Percentiles rank a stretch among this genome's conserved stretches.
These are phyloP conservation scores for Stictonetta naevosa DNA, from an alignment of 2,113 vertebrate species.

Conservation along the genomic window DNA sequence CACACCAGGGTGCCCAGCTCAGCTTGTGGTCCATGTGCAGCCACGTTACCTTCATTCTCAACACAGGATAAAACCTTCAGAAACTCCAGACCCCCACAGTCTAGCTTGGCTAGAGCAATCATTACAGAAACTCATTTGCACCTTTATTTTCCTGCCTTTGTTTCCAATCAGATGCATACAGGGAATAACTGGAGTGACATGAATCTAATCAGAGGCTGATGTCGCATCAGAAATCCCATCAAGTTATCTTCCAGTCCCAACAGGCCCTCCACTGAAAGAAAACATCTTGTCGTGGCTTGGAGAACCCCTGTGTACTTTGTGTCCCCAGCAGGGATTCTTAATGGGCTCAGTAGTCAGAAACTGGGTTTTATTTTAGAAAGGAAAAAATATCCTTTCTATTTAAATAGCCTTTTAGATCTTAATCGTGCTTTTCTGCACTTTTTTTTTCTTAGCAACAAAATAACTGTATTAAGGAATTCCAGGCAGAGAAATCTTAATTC, in stretches of 20 bases:
- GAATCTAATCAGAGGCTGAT: conserved; percentile 44
- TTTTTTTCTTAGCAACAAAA: background rate
- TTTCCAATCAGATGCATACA: conserved; percentile 11
- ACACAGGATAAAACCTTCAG: background rate
- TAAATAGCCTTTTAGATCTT: background rate
- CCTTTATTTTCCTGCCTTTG: conserved; percentile 28
- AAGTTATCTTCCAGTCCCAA: conserved; percentile 31
- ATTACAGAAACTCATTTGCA: conserved; percentile 22
- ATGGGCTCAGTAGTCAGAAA: background rate
- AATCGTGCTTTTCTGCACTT: background rate
- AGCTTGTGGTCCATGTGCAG: background rate
- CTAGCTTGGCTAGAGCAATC: background rate
- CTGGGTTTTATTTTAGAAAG: background rate
- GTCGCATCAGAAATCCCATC: conserved; percentile 26
- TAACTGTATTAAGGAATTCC: background rate
- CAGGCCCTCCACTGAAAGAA: conserved; percentile 25
- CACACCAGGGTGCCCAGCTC: background rate
- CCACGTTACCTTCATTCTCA: background rate
- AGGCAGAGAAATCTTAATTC: background rate
- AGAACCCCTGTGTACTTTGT: background rate
- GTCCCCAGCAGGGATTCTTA: conserved; percentile 17
- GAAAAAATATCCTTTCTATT: background rate
- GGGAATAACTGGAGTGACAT: background rate
- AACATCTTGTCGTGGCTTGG: background rate
- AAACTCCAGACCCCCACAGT: background rate